A percentile compares a stretch with the other conserved stretches of the same genome.
Evolutionary conservation across 2,797 vertebrate genomes (phyloP).

Genomic region (Sciurus carolinensis): DNA sequence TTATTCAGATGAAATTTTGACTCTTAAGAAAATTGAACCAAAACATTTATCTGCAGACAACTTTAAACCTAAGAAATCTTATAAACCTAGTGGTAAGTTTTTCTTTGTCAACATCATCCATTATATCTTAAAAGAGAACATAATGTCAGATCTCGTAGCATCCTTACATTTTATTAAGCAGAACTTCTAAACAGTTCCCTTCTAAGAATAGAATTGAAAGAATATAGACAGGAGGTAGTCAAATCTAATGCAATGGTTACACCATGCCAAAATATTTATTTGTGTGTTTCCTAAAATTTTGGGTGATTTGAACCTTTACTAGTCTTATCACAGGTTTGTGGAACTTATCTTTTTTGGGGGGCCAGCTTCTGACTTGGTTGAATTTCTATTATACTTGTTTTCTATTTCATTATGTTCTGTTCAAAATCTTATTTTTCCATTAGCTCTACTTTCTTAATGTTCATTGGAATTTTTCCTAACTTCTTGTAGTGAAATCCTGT

Average conservation of each 20-base stretch:
- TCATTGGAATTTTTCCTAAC: background rate
- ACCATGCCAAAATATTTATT: background rate
- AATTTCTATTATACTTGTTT: background rate
- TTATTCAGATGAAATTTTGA: background rate
- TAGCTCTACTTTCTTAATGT: background rate
- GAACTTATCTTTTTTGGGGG: background rate
- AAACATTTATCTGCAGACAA: background rate
- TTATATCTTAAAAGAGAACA: background rate
- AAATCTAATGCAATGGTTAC: background rate
- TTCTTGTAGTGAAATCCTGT: background rate
- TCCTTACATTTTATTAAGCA: constrained; percentile 13
- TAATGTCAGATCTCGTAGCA: background rate
- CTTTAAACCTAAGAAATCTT: background rate
- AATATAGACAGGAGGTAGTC: background rate
- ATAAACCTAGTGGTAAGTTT: background rate
- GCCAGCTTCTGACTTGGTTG: background rate
- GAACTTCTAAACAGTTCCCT: background rate
- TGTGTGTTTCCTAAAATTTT: constrained; percentile 2
- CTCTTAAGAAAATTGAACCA: background rate
- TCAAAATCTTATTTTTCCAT: background rate
- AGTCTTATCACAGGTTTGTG: background rate
- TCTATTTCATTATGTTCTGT: background rate
- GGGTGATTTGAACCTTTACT: constrained; percentile 7
- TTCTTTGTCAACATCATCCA: background rate
- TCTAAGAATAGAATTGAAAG: background rate